Conservation (phyloP, 2,113 vertebrate species). For the Ictidomys tridecemlineatus region DNA sequence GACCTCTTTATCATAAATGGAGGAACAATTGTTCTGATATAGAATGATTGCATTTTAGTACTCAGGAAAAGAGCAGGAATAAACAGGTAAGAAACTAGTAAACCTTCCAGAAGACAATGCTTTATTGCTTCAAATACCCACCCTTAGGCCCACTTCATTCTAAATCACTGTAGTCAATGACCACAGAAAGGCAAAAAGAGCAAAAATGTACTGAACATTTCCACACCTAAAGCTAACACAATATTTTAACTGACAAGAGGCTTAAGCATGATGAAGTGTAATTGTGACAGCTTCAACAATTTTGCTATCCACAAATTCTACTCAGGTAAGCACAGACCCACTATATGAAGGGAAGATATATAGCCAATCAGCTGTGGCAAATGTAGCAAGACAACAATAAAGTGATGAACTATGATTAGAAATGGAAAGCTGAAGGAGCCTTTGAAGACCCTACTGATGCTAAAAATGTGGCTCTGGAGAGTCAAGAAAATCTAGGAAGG, state of each 20-base stretch:
- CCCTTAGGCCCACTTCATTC: constrained; percentile 7
- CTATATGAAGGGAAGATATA: constrained; percentile 45
- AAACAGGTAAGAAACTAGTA: constrained; percentile 32
- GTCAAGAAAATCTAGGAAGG: background rate
- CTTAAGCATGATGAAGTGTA: constrained; percentile 28
- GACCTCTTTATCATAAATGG: background rate
- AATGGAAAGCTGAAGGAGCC: background rate
- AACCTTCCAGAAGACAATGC: constrained; percentile 21
- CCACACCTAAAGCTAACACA: background rate
- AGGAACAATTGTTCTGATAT: constrained; percentile 3
- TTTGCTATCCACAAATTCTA: constrained; percentile 23
- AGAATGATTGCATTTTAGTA: constrained; percentile 40
- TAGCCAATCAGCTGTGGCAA: background rate
- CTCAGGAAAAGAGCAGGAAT: background rate
- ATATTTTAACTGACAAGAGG: constrained; percentile 64
- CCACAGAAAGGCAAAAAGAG: constrained; percentile 24
- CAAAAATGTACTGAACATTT: constrained; percentile 59
- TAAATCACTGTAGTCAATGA: constrained; percentile 63
- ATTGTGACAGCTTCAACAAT: constrained; percentile 34
- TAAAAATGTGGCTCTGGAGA: background rate
- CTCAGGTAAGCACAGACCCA: constrained; percentile 37
- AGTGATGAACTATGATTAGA: background rate
- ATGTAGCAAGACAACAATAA: background rate
- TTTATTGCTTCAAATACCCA: constrained; percentile 62
- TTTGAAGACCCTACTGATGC: background rate